These are phyloP conservation scores for Littorina saxatilis DNA, from an alignment of 1,140 invertebrate species.

Conservation along the genomic window DNA sequence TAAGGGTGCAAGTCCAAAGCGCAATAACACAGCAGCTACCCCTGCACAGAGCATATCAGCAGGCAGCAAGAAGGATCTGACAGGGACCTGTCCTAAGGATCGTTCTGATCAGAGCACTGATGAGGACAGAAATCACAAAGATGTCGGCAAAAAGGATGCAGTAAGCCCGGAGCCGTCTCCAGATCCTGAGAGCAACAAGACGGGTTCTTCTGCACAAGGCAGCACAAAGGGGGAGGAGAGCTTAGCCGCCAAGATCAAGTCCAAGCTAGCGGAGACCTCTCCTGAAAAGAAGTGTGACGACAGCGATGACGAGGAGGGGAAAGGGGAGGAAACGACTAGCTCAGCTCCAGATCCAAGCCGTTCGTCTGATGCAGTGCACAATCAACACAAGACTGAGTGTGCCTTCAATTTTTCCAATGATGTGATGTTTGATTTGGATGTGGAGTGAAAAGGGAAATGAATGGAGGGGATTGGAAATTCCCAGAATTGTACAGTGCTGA, in stretches of 20 bases:
- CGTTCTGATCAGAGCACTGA: too few relatives aligned
- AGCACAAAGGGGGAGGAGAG: background rate
- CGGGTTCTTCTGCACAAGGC: too few relatives aligned
- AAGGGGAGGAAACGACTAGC: conserved; percentile 33
- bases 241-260: conserved; percentile 8
- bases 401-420: conserved; percentile 67
- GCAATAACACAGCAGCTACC: too few relatives aligned
- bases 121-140: too few relatives aligned
- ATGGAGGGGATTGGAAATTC: too few relatives aligned
- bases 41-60: background rate
- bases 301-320: conserved; percentile 55
- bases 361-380: conserved; percentile 23
- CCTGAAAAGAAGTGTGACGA: conserved; percentile 39
- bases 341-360: background rate
- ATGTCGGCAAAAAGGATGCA: too few relatives aligned
- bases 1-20: conserved; percentile 20
- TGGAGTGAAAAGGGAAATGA: conserved; percentile 46
- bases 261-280: conserved; percentile 29
- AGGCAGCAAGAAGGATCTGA: background rate
- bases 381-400: conserved; percentile 67
- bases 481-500: too few relatives aligned
- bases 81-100: background rate
- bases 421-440: conserved; percentile 67
- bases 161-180: too few relatives aligned
- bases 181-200: too few relatives aligned